These are phyloP conservation scores for Micrasema longulum DNA, from an alignment of 1,140 invertebrate species.

Conservation along the genomic window DNA sequence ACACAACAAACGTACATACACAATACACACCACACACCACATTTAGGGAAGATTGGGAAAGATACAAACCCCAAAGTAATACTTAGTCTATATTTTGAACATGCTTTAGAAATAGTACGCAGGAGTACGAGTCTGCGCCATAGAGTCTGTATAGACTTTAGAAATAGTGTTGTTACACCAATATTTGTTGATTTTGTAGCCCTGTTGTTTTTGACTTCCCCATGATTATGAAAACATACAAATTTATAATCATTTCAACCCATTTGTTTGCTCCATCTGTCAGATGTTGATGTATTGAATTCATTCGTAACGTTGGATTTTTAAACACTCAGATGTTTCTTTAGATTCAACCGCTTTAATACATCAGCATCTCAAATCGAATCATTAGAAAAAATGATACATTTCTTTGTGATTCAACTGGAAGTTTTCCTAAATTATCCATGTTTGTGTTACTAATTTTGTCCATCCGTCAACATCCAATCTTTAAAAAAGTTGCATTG, in stretches of 20 bases:
- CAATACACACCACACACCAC: neutral
- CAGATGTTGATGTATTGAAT: neutral
- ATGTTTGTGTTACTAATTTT: conserved; percentile 15
- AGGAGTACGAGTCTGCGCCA: neutral
- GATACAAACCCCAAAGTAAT: conserved; percentile 15
- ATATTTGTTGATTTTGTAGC: neutral
- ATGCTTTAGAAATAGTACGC: neutral
- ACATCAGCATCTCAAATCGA: conserved; percentile 2
- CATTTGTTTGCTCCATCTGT: neutral
- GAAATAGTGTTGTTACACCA: conserved; percentile 1
- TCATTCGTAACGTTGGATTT: too few relatives aligned
- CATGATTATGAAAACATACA: conserved; percentile 31
- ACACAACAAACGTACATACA: conserved; percentile 7
- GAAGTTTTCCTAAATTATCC: conserved; percentile 7
- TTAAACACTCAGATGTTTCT: too few relatives aligned
- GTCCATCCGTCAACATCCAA: too few relatives aligned
- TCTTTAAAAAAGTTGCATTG: too few relatives aligned
- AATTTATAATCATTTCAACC: conserved; percentile 18
- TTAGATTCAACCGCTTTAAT: conserved; percentile 5
- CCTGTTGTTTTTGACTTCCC: neutral
- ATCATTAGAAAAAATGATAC: conserved; percentile 19
- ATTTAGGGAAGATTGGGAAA: conserved; percentile 30
- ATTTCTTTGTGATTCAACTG: conserved; percentile 15
- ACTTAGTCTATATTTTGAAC: neutral
- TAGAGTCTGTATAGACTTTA: neutral